These are phyloP conservation scores for Dipodomys stephensi DNA, from an alignment of 2,113 vertebrate genomes.

Conservation along the genomic window DNA sequence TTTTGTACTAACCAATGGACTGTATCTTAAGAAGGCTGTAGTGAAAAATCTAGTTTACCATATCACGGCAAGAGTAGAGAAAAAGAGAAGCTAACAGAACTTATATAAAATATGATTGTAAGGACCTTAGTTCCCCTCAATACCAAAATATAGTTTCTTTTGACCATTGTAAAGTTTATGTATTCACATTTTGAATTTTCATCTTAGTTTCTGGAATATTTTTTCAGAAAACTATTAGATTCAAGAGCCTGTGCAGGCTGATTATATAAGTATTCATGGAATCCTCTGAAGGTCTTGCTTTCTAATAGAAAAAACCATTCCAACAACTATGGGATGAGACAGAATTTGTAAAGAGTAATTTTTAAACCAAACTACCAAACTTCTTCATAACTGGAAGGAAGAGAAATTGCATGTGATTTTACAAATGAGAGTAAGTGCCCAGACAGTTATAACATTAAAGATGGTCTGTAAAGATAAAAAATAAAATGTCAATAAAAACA, in stretches of 20 bases:
- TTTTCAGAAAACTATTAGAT: background rate
- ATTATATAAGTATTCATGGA: background rate
- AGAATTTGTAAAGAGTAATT: background rate
- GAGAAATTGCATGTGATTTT: background rate
- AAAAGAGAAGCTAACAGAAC: background rate
- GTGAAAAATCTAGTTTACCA: background rate
- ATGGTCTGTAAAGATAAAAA: background rate
- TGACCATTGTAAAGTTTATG: background rate
- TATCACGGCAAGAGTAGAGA: slow-evolving; percentile 14
- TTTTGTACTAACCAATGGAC: background rate
- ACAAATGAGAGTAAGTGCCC: background rate
- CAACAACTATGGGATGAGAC: background rate
- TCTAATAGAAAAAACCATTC: background rate
- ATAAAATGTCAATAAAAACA: background rate
- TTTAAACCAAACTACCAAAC: background rate
- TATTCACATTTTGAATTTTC: background rate
- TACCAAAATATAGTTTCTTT: background rate
- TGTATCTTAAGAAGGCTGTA: background rate
- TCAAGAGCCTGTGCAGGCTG: background rate
- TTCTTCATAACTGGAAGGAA: slow-evolving; percentile 6
- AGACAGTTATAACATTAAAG: background rate
- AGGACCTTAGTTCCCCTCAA: background rate
- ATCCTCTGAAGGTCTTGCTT: background rate
- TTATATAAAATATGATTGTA: background rate
- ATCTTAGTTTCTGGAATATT: background rate